Conservation (phyloP, 2,113 vertebrate genomes). For the Tiliqua scincoides region DNA sequence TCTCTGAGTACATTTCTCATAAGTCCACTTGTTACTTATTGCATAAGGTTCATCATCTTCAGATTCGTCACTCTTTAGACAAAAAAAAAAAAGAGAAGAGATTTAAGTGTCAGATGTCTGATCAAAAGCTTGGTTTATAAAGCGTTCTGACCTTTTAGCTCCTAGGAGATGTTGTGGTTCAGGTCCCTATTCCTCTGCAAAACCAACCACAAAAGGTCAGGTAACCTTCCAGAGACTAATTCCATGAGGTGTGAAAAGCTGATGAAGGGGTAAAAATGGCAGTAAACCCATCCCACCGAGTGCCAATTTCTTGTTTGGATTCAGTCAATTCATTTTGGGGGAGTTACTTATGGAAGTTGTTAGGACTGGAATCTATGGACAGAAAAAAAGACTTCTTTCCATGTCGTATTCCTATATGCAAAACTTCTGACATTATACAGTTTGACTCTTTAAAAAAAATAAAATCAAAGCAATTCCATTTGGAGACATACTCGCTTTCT, state of each 20-base stretch:
- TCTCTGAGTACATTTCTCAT: constrained; percentile 72
- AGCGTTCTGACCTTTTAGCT: background rate
- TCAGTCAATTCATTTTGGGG: background rate
- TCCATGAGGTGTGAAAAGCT: background rate
- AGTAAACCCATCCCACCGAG: background rate
- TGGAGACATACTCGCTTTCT: constrained; percentile 78
- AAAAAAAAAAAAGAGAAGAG: background rate
- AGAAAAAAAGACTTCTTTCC: background rate
- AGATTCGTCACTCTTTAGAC: constrained; percentile 76
- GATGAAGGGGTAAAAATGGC: background rate
- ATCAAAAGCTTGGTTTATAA: background rate
- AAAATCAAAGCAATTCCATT: background rate
- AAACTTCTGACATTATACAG: background rate
- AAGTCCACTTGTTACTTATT: constrained; percentile 87
- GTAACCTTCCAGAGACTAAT: background rate
- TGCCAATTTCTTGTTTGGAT: background rate
- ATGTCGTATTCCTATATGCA: background rate
- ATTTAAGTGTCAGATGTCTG: background rate
- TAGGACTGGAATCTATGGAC: background rate
- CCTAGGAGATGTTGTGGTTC: background rate
- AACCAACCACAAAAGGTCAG: background rate
- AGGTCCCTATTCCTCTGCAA: background rate
- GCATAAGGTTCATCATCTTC: constrained; percentile 84
- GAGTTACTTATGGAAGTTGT: background rate
- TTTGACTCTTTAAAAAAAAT: background rate